Percentiles rank a stretch among this genome's conserved stretches.
These are phyloP conservation scores for Cyrtodaria siliqua DNA, from an alignment of 2,888 invertebrate species.

Conservation along the genomic window DNA sequence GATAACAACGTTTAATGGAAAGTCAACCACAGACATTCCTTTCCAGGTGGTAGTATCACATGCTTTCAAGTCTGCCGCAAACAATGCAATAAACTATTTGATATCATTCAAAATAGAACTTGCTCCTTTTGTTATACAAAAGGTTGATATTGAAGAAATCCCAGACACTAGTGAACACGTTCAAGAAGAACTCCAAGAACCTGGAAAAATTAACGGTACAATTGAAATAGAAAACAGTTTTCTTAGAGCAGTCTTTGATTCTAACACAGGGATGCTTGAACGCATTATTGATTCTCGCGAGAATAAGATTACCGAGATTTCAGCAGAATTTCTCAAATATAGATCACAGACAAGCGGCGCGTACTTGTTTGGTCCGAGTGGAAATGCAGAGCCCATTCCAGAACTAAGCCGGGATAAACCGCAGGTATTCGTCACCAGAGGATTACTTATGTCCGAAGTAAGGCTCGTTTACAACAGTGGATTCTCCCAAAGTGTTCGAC, in stretches of 20 bases:
- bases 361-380: constrained; percentile 81
- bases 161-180: constrained; percentile 1
- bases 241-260: constrained; percentile 69
- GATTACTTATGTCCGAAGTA: constrained; percentile 93
- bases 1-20: constrained; percentile 86
- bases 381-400: constrained; percentile 70
- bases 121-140: not conserved
- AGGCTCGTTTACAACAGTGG: constrained; percentile 88
- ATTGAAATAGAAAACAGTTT: constrained; percentile 72
- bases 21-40: not conserved
- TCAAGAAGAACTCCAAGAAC: not conserved
- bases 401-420: constrained; percentile 65
- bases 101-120: constrained; percentile 87
- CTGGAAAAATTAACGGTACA: not conserved
- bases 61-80: not conserved
- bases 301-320: constrained; percentile 10
- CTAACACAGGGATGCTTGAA: constrained; percentile 87
- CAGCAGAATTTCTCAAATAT: constrained; percentile 87
- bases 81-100: constrained; percentile 85
- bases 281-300: constrained; percentile 91
- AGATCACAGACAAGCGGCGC: constrained; percentile 88
- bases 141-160: not conserved
- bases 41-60: not conserved
- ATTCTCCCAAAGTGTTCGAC: constrained; percentile 67
- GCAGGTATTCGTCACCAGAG: constrained; percentile 93